Evolutionary conservation across 2,113 vertebrate genomes (phyloP).

Genomic region (Upupa epops): DNA sequence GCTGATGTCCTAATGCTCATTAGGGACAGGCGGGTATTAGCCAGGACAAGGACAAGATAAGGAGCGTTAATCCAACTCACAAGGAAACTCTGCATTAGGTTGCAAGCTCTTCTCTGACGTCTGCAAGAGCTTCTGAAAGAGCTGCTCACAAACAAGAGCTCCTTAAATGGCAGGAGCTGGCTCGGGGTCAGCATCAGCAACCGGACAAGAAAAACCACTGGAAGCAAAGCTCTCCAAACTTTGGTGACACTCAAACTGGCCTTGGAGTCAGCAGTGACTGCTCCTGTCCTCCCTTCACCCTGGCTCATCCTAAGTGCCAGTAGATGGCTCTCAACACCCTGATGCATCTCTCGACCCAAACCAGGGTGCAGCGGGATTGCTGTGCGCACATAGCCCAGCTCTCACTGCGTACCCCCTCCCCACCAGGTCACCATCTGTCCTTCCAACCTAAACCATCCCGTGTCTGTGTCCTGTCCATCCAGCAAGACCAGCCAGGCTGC

Average conservation of each 20-base stretch:
- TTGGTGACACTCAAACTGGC: neutral
- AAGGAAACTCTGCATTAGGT: neutral
- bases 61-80: neutral
- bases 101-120: neutral
- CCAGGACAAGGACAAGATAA: neutral
- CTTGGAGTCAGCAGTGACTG: neutral
- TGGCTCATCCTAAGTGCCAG: neutral
- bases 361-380: neutral
- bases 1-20: neutral
- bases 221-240: neutral
- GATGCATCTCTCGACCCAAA: neutral
- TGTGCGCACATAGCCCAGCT: rapidly evolving
- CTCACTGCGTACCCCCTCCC: neutral
- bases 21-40: neutral
- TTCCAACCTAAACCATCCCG: no score
- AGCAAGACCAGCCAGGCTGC: neutral
- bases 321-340: neutral
- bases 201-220: neutral
- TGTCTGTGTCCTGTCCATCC: no score
- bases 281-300: neutral
- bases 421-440: rapidly evolving
- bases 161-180: neutral
- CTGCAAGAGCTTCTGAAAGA: neutral
- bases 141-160: neutral
- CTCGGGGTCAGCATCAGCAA: neutral